Conservation (phyloP, 2,113 vertebrate species). For the Megaceryle maxima region DNA sequence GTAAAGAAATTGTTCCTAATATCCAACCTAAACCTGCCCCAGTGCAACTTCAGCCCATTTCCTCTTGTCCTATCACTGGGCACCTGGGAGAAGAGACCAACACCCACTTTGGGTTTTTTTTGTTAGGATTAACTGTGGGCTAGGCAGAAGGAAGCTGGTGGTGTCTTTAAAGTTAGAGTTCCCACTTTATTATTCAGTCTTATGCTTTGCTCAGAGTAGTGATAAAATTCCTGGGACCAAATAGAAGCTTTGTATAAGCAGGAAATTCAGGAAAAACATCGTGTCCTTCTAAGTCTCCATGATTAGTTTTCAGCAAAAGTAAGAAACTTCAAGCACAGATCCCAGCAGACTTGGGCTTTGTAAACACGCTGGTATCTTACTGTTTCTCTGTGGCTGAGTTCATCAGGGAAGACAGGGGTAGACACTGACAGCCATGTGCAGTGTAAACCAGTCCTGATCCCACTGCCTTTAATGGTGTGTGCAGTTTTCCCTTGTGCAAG, state of each 20-base stretch:
- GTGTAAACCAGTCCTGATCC: background rate
- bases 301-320: constrained; percentile 54
- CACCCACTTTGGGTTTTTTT: too few relatives aligned
- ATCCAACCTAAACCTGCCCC: too few relatives aligned
- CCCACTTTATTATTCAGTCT: background rate
- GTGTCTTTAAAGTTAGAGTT: background rate
- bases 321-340: background rate
- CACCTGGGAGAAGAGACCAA: too few relatives aligned
- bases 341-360: background rate
- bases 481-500: background rate
- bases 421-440: background rate
- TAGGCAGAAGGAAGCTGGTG: background rate
- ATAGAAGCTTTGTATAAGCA: constrained; percentile 45
- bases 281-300: constrained; percentile 25
- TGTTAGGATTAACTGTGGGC: background rate
- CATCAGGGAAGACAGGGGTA: background rate
- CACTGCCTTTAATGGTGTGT: background rate
- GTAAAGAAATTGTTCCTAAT: too few relatives aligned
- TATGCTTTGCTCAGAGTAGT: background rate
- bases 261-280: constrained; percentile 38
- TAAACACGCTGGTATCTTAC: background rate
- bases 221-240: constrained; percentile 33
- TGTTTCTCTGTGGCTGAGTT: background rate
- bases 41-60: too few relatives aligned
- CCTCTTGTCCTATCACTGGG: too few relatives aligned